Evolutionary conservation across 1,140 invertebrate genomes (phyloP), one percentile per base, ranked within the genome.

Genomic region (Procambarus virginalis): DNA sequence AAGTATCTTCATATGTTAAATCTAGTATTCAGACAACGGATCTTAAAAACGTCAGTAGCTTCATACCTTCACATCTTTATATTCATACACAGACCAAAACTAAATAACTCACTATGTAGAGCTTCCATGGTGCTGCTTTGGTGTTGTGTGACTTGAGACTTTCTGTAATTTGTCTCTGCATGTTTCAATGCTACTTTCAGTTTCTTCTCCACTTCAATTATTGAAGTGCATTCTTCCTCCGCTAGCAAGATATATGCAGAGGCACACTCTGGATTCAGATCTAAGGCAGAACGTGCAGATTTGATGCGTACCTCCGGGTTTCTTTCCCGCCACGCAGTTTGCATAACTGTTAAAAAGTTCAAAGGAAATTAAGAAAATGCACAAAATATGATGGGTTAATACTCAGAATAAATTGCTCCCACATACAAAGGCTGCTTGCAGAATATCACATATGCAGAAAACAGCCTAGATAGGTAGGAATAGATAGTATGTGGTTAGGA

Each of bases 261-360:
- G 0, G 98, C 98, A 95, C 98, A 99, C 93, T 99, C 98, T 0
- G 97, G 94, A 94, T 99, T 99, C 88, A 96, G 96, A 93, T 98
- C 97, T 17, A 99, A 94, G 2, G 98, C 98, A 93, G 96, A 97
- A 93, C 98, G 97, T 0, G 98, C 98, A 46, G 97, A 97, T 94
- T 98, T 98, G 75, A 99, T 98, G 86, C 99, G 95, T 8, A 97
- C 96, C 91, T 97, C 95, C 0, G 98, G 98, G 95, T 99, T 99
- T 51, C 98, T 95, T 95, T 99, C 98, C 92, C 99, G 95, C 98
- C 98, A 99, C 20, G 98, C 99, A 84, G 97, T 98, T 94, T 98
- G 97, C 98, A 99, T 99, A 88, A 99, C 96, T 96, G 92, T 77
- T 34, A 17, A 68, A 51, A 84, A 51, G 10, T 12, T 2, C 4